Base-by-base conservation (phyloP, 2,113 vertebrate genomes). In the Laticauda colubrina region DNA sequence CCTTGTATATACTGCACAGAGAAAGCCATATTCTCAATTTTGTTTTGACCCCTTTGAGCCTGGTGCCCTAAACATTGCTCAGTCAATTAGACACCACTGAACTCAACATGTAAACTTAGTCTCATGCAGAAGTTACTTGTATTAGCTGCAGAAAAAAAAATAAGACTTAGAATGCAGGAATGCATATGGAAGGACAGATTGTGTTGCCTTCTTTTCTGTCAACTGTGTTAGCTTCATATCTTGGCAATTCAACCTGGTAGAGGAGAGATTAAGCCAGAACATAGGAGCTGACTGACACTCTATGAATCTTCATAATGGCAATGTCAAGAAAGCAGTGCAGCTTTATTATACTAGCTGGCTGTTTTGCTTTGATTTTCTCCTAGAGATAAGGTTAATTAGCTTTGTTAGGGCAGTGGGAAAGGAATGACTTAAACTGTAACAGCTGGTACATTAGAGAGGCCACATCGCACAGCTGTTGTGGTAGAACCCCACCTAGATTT, bases 311-410 rank as follows among this genome's bases (percentile, higher is more conserved):
- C 51, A 12, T 90, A 0, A 0, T 92, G 88, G 18, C 1, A 2
- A 43, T 1, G 7, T 89, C 94, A 48, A 64, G 92, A 85, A 92
- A 94, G n/a, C 5, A 45, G 10, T 0, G 3, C 23, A 43, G 89
- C 91, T 94, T 96, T 0, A 0, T 90, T 93, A 81, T 8, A 93
- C 34, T 45, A 90, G 64, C 51, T 55, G 85, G 51, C 57, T 92
- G 24, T 0, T 0, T 2, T 93, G 90, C 88, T 94, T 94, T 88
- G 93, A 15, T 56, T 85, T 91, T 86, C 92, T 90, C 90, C 94
- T 95, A 88, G 93, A 92, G 61, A 93, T 90, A 57, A 61, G 85
- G 55, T 88, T 95, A 95, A 94, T 95, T 95, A 94, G 88, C 94
- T 96, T 95, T 96, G 24, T 94, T 92, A 90, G 92, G 85, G 18